Percentiles rank a stretch among this genome's conserved stretches.
phyloP scores from a whole-genome alignment of 2,113 vertebrate genomes.

The Centrocercus urophasianus region DNA sequence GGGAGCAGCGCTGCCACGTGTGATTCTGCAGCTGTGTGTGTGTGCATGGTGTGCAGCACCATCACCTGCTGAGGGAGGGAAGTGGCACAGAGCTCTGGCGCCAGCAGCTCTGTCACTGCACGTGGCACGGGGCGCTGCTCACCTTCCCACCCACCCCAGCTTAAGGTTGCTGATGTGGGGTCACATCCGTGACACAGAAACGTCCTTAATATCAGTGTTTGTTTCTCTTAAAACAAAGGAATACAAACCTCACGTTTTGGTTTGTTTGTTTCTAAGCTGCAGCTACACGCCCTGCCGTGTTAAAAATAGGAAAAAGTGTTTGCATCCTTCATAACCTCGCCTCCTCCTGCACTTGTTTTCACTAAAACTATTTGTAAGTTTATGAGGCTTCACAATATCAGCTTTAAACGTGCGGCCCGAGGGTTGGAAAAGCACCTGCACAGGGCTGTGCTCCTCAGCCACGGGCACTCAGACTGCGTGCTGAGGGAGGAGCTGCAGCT shows the following conservation, averaged over 20 bases:
- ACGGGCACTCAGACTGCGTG: neutral
- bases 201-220: fast-evolving
- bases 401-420: neutral
- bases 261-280: neutral
- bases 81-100: no score
- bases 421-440: neutral
- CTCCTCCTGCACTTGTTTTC: conserved; percentile 12
- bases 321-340: neutral
- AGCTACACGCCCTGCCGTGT: neutral
- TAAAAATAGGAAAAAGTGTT: neutral
- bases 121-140: neutral
- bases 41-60: no score
- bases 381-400: neutral
- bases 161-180: neutral
- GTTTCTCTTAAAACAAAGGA: neutral
- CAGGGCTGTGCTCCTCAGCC: neutral
- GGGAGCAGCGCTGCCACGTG: no score
- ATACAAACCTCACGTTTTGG: no score
- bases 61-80: no score
- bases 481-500: no score
- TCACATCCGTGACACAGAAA: neutral
- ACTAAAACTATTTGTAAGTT: neutral
- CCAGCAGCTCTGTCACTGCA: no score
- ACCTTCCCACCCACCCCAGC: neutral
- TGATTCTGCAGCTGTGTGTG: no score